These are phyloP conservation scores for Coremacera marginata DNA, from an alignment of 2,888 invertebrate genomes.

Conservation along the genomic window DNA sequence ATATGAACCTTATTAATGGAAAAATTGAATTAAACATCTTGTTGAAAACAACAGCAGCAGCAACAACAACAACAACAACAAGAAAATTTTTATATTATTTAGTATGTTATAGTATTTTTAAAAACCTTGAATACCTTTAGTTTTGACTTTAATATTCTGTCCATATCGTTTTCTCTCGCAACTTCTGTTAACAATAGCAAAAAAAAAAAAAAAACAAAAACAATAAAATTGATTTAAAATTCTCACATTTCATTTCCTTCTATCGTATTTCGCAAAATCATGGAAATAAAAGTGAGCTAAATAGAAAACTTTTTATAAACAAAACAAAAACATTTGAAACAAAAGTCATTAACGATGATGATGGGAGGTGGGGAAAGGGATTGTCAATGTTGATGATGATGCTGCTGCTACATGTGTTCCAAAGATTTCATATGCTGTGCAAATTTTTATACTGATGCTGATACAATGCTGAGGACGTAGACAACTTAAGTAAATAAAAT, in stretches of 20 bases:
- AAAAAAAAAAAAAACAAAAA: background rate
- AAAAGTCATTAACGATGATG: background rate
- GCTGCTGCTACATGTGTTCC: background rate
- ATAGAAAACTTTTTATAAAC: background rate
- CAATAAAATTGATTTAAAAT: background rate
- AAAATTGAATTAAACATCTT: no score
- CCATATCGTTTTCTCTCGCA: background rate
- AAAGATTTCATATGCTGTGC: no score
- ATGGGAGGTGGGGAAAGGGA: background rate
- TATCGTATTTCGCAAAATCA: background rate
- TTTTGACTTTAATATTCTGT: background rate
- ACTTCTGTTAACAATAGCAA: background rate
- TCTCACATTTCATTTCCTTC: background rate
- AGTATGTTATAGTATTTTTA: no score
- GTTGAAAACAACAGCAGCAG: no score
- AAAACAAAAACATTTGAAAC: background rate
- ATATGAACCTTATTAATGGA: no score
- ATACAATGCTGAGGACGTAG: background rate
- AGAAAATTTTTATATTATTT: no score
- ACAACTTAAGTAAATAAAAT: background rate
- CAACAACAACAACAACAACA: no score
- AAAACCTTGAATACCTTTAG: background rate
- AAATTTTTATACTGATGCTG: background rate
- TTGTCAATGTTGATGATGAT: background rate
- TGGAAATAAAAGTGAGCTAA: background rate